These are phyloP conservation scores for Acronicta alni DNA, from an alignment of 2,888 invertebrate species.

Conservation along the genomic window DNA sequence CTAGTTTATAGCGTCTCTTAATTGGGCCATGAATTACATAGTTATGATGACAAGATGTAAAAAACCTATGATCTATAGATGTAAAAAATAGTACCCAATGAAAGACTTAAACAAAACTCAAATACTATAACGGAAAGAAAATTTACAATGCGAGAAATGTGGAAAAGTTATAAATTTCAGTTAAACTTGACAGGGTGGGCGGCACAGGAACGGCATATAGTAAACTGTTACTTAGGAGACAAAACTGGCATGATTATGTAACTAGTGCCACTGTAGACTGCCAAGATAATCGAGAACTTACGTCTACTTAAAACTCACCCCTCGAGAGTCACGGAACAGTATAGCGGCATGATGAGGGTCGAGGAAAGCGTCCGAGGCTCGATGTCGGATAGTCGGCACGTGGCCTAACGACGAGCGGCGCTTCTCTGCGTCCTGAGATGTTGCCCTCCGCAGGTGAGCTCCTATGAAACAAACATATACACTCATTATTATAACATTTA, in stretches of 20 bases:
- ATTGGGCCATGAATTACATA: neutral
- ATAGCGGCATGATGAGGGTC: constrained; percentile 97
- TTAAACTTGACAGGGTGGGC: no score
- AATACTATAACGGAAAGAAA: no score
- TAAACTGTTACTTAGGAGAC: no score
- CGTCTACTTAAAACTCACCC: constrained; percentile 90
- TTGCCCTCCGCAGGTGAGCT: constrained; percentile 93
- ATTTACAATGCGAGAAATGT: no score
- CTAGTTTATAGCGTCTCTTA: neutral
- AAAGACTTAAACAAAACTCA: no score
- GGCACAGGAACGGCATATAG: no score
- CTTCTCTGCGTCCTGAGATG: constrained; percentile 93
- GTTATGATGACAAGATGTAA: no score
- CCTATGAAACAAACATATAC: constrained; percentile 85
- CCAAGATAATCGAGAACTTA: neutral
- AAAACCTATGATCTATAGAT: no score
- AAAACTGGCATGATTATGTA: no score
- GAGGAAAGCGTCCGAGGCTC: constrained; percentile 93
- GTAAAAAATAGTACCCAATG: no score
- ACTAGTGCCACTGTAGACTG: neutral
- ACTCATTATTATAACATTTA: neutral
- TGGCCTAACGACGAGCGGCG: constrained; percentile 94
- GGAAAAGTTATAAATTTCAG: no score
- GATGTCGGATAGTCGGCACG: constrained; percentile 83
- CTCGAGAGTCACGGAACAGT: constrained; percentile 96